Evolutionary conservation across 2,797 vertebrate genomes (phyloP), one percentile per base, ranked within the genome.

Genomic region (Thripadectes ignobilis): DNA sequence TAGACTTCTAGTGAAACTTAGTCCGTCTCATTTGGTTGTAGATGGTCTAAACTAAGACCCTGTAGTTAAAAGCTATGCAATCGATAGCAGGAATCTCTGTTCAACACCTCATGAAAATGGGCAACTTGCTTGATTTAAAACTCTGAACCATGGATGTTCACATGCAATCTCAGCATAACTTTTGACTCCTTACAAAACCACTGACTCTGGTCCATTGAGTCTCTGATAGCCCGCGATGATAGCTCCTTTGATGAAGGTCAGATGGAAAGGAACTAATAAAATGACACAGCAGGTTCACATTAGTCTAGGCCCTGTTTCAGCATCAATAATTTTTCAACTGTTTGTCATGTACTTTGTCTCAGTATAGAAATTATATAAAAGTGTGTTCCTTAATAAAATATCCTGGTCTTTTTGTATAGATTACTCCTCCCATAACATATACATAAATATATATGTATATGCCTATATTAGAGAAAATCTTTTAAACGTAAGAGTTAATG

Each of bases 251-350:
- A 52, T 69, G 90, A 32, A 94, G 95, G 82, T 94, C 88, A 87
- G 77, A 92, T 86, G 94, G 76, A 84, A 90, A 69, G 51, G 82
- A 93, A 52, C 66, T 49, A 62, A 85, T 89, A 94, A 93, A 93
- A 92, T 73, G 82, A 72, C 88, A 66, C 85, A 96, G 55, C 78
- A 94, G 91, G 85, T 86, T 94, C 45, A 8, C 73, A 89, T 93
- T 95, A 96, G 32, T 69, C 36, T 59, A 72, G 93, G 83, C 46
- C n/a, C 16, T 30, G 27, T 54, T 96, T 94, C 59, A 79, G 36
- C 67, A 80, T 79, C 78, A 90, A 89, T 66, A 48, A 59, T 81
- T 83, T 92, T 68, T 85, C 48, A 81, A 21, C 18, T 41, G 6
- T 75, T 85, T 91, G 55, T n/a, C 66, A 57, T 23, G 19, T n/a